Conservation (phyloP, 2,888 invertebrate genomes). For the Diabrotica balteata region DNA sequence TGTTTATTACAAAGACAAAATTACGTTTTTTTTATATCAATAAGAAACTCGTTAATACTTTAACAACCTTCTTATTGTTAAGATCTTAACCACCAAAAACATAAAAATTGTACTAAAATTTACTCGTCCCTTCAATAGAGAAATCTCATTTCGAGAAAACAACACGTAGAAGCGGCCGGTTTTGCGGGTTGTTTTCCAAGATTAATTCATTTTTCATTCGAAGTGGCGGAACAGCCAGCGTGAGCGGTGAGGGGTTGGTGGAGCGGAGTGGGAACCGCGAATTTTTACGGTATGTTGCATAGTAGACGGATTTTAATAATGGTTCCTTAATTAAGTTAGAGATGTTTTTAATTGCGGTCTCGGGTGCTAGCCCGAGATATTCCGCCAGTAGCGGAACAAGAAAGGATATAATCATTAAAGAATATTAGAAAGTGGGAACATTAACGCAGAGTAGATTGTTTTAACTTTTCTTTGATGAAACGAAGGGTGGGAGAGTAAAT, state of each 20-base stretch:
- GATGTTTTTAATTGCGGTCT: slow-evolving; percentile 61
- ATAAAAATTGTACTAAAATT: too few species aligned
- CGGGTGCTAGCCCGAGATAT: slow-evolving; percentile 54
- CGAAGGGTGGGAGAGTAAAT: neutral
- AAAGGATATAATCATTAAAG: too few species aligned
- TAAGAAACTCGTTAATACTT: too few species aligned
- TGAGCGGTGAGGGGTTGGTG: neutral
- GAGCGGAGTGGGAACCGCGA: slow-evolving; percentile 15
- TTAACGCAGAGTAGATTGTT: too few species aligned
- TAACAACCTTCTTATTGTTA: too few species aligned
- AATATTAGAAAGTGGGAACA: too few species aligned
- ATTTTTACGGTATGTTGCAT: slow-evolving; percentile 51
- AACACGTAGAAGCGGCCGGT: neutral
- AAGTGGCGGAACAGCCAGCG: slow-evolving; percentile 3
- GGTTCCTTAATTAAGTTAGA: slow-evolving; percentile 61
- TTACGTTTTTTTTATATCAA: too few species aligned
- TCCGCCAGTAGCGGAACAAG: slow-evolving; percentile 29
- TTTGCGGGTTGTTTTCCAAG: slow-evolving; percentile 13
- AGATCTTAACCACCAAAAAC: too few species aligned
- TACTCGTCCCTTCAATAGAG: neutral
- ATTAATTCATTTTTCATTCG: slow-evolving; percentile 28
- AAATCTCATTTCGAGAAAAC: slow-evolving; percentile 3
- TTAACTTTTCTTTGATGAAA: slow-evolving; percentile 32
- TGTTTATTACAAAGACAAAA: too few species aligned
- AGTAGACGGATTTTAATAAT: slow-evolving; percentile 58